These are phyloP conservation scores for Oscheius sp. DNA, from an alignment of 2,888 invertebrate genomes.

Conservation along the genomic window DNA sequence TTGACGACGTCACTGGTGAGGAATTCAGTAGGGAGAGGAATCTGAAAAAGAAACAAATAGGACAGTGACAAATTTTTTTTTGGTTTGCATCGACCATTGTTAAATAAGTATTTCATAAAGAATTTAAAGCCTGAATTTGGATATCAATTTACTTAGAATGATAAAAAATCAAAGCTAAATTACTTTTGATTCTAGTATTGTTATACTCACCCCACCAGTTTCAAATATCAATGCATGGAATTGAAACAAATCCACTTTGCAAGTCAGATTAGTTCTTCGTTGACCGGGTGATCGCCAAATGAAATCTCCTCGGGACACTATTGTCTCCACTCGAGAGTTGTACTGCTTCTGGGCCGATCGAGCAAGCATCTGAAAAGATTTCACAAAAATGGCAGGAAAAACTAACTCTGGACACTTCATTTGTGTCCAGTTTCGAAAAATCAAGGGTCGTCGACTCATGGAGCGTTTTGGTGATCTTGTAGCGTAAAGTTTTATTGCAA, in stretches of 20 bases:
- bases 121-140: no score
- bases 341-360: constrained; percentile 3
- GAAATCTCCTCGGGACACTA: constrained; percentile 15
- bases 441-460: constrained; percentile 35
- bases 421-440: constrained; percentile 11
- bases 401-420: constrained; percentile 20
- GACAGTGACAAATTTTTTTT: no score
- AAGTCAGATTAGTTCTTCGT: neutral
- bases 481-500: constrained; percentile 45
- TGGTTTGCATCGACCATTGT: no score
- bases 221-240: constrained; percentile 23
- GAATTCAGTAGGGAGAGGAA: neutral
- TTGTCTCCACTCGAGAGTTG: constrained; percentile 19
- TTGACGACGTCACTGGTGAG: neutral
- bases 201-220: neutral
- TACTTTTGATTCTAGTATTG: no score
- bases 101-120: no score
- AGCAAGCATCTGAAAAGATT: constrained; percentile 5
- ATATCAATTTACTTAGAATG: no score
- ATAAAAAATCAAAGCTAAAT: no score
- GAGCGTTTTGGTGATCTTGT: constrained; percentile 37
- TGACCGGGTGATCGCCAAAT: constrained; percentile 6
- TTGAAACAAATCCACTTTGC: constrained; percentile 17
- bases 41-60: neutral
- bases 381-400: neutral